phyloP scores from a whole-genome alignment of 1,140 invertebrate species.

The Apis mellifera region Amel_HAv3.1 CM009943.2:3223501-3224000 shows the following conservation, averaged over 20 bases:
- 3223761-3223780: conserved; percentile 34
- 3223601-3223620: conserved; percentile 30
- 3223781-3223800: conserved; percentile 68
- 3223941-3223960: neutral
- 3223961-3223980: neutral
- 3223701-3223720: conserved; percentile 23
- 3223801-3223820: conserved; percentile 73
- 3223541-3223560: neutral
- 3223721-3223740: conserved; percentile 17
- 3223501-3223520: conserved; percentile 35
- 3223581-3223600: conserved; percentile 43
- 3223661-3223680: conserved; percentile 23
- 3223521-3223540: conserved; percentile 7
- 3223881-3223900: conserved; percentile 4
- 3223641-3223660: conserved; percentile 12
- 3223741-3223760: neutral
- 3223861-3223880: conserved; percentile 61
- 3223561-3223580: conserved; percentile 32
- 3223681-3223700: conserved; percentile 50
- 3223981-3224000: neutral
- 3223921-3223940: neutral
- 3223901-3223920: neutral
- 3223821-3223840: conserved; percentile 73
- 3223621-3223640: neutral
- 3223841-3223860: conserved; percentile 68